phyloP scores from a whole-genome alignment of 64 coral and sea anemone species.

The Orbicella faveolata region DNA sequence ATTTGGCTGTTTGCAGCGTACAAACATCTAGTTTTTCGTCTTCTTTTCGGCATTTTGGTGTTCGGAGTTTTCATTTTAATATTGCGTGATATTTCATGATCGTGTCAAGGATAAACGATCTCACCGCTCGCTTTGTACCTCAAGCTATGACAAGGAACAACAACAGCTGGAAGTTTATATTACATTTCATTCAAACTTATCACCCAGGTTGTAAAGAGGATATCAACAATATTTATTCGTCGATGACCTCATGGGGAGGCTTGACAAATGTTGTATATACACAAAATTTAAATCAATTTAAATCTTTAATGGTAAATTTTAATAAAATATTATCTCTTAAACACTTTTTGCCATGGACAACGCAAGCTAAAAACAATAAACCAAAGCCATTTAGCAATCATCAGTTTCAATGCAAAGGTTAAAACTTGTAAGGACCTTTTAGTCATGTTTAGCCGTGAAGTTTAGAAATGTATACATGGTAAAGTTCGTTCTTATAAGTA shows the following conservation, averaged over 20 bases:
- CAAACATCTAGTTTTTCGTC: too few species aligned
- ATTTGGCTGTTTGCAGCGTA: too few species aligned
- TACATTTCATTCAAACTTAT: background rate
- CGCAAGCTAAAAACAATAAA: too few species aligned
- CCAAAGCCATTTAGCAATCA: too few species aligned
- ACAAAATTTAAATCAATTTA: background rate
- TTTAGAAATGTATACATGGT: too few species aligned
- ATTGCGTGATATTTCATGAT: background rate
- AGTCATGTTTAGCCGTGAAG: too few species aligned
- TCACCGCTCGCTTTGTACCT: background rate
- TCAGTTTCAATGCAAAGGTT: too few species aligned
- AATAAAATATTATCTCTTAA: too few species aligned
- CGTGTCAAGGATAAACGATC: background rate
- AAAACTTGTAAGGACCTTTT: too few species aligned
- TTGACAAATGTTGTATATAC: background rate
- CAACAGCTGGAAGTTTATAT: slow-evolving; percentile 4
- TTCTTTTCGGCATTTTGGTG: background rate
- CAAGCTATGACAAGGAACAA: slow-evolving; percentile 38
- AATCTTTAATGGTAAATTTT: background rate
- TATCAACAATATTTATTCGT: background rate
- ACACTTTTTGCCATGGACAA: too few species aligned
- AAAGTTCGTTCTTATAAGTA: too few species aligned
- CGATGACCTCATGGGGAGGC: background rate
- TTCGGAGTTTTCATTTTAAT: background rate
- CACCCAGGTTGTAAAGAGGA: background rate